Evolutionary conservation across 2,113 vertebrate genomes (phyloP).

Genomic region (Tachysurus fulvidraco): DNA sequence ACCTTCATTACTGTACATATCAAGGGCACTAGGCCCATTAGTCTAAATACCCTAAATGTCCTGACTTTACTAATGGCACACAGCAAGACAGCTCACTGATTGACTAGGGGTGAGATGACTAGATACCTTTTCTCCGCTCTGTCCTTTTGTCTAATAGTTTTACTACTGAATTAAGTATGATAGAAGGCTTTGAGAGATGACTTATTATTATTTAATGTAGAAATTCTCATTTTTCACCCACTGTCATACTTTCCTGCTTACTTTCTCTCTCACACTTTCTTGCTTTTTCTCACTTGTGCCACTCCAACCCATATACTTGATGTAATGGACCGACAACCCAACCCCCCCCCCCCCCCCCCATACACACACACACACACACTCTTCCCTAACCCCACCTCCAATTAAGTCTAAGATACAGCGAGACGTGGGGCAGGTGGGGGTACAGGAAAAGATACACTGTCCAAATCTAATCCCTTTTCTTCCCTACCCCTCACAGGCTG

Average conservation of each 20-base stretch:
- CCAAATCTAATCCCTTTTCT: constrained; percentile 34
- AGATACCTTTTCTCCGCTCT: neutral
- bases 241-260: constrained; percentile 30
- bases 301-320: constrained; percentile 17
- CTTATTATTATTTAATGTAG: constrained; percentile 21
- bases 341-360: neutral
- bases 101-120: constrained; percentile 11
- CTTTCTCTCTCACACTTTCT: constrained; percentile 41
- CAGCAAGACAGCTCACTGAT: constrained; percentile 14
- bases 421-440: neutral
- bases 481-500: constrained; percentile 67
- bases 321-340: constrained; percentile 24
- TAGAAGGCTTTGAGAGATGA: neutral
- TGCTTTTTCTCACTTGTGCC: constrained; percentile 39
- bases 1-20: constrained; percentile 36
- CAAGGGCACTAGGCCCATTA: constrained; percentile 36
- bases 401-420: constrained; percentile 3
- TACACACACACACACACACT: too few species aligned
- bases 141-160: constrained; percentile 7
- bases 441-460: neutral
- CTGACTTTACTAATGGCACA: constrained; percentile 31
- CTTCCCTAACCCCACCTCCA: neutral
- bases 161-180: constrained; percentile 4
- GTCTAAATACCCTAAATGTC: constrained; percentile 29
- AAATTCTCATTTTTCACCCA: constrained; percentile 44